Conservation (phyloP, 2,797 vertebrate genomes). For the Cheirogaleus major region DNA sequence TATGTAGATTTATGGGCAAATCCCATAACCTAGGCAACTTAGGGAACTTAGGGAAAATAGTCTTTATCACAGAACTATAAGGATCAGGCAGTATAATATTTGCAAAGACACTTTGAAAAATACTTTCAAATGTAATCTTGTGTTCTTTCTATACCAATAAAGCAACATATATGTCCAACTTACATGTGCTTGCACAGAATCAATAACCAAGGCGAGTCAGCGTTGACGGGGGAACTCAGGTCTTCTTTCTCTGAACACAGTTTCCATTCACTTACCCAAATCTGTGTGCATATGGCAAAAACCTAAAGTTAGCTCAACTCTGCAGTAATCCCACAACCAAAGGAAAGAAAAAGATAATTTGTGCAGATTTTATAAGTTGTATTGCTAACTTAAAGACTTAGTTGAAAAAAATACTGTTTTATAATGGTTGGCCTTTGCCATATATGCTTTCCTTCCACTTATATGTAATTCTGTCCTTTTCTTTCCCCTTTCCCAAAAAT, state of each 20-base stretch:
- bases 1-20: not conserved
- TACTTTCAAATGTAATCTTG: not conserved
- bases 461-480: constrained; percentile 30
- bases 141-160: not conserved
- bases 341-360: constrained; percentile 38
- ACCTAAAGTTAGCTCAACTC: not conserved
- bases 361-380: constrained; percentile 14
- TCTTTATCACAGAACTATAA: not conserved
- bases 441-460: not conserved
- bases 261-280: not conserved
- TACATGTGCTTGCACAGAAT: not conserved
- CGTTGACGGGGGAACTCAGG: not conserved
- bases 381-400: constrained; percentile 31
- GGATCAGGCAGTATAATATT: not conserved
- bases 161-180: not conserved
- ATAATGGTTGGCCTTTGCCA: not conserved
- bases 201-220: not conserved
- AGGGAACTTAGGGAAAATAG: not conserved
- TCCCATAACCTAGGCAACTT: not conserved
- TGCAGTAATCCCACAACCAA: constrained; percentile 1
- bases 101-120: constrained; percentile 1
- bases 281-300: not conserved
- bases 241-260: not conserved
- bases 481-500: constrained; percentile 43
- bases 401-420: not conserved